Percentiles rank a stretch among this genome's conserved stretches.
These are phyloP conservation scores for Chrysomela aeneicollis DNA, from an alignment of 2,888 invertebrate genomes.

Conservation along the genomic window DNA sequence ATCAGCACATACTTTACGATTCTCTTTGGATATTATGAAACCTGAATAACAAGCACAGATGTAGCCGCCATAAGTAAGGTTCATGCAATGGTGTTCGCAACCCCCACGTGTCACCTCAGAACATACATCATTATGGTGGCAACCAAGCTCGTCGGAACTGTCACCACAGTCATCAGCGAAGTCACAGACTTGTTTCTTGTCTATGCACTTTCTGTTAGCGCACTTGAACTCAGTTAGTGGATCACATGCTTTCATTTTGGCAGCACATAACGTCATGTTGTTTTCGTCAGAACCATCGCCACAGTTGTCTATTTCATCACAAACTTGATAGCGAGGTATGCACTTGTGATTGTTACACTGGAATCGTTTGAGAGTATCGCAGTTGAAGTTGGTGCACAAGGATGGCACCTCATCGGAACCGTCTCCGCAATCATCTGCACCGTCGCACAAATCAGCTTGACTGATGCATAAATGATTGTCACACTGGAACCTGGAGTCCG, in stretches of 20 bases:
- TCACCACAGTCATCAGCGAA: conserved; percentile 92
- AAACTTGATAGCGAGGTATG: conserved; percentile 85
- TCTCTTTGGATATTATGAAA: conserved; percentile 80
- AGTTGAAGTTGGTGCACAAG: conserved; percentile 85
- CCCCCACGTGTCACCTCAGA: conserved; percentile 73
- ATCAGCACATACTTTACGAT: conserved; percentile 86
- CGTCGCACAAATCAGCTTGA: conserved; percentile 90
- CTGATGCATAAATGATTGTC: conserved; percentile 91
- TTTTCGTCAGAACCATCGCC: conserved; percentile 96
- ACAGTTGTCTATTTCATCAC: conserved; percentile 93
- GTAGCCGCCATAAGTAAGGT: conserved; percentile 83
- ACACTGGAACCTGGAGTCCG: conserved; percentile 90
- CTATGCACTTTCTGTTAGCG: conserved; percentile 86
- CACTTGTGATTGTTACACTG: conserved; percentile 91
- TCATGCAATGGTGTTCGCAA: conserved; percentile 91
- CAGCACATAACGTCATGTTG: conserved; percentile 87
- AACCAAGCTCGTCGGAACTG: conserved; percentile 88
- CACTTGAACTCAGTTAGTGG: conserved; percentile 84
- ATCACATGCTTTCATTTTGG: conserved; percentile 79
- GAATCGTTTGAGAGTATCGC: conserved; percentile 84
- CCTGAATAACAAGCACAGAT: conserved; percentile 91
- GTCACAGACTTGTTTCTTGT: conserved; percentile 82
- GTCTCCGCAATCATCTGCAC: conserved; percentile 92
- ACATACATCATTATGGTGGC: conserved; percentile 75
- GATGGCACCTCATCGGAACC: conserved; percentile 84